These are phyloP conservation scores for Podarcis cretensis DNA, from an alignment of 2,113 vertebrate species.

Conservation along the genomic window DNA sequence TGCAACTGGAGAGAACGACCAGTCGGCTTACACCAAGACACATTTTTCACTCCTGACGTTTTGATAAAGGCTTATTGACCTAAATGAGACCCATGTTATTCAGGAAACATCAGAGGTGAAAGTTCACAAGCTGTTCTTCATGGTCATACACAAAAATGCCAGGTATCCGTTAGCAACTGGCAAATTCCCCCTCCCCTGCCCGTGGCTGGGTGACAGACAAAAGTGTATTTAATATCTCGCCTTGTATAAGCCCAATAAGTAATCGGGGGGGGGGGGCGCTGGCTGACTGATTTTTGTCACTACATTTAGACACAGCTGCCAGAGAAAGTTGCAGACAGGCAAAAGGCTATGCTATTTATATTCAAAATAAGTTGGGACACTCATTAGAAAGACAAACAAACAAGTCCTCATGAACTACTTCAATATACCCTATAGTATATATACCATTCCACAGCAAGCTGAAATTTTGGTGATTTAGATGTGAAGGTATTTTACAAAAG, in stretches of 20 bases:
- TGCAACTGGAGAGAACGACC: constrained; percentile 66
- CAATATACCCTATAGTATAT: neutral
- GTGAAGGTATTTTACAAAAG: constrained; percentile 1
- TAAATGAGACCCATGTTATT: constrained; percentile 75
- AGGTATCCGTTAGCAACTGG: constrained; percentile 77
- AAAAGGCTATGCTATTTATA: constrained; percentile 16
- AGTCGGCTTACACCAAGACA: constrained; percentile 75
- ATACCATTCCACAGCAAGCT: constrained; percentile 16
- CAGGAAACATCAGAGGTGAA: constrained; percentile 72
- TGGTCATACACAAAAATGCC: constrained; percentile 72
- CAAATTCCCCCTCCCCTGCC: constrained; percentile 66
- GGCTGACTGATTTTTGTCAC: constrained; percentile 36
- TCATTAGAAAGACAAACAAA: constrained; percentile 31
- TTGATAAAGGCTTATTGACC: constrained; percentile 77
- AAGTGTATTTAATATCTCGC: constrained; percentile 66
- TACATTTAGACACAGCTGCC: neutral
- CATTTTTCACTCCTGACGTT: constrained; percentile 79
- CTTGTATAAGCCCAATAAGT: constrained; percentile 49
- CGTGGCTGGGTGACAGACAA: constrained; percentile 61
- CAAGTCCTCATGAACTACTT: constrained; percentile 5
- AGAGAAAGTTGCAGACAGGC: constrained; percentile 32
- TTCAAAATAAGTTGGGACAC: constrained; percentile 25
- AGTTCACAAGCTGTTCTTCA: constrained; percentile 77
- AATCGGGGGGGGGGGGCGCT: constrained; percentile 15
- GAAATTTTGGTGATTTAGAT: neutral